Base-by-base conservation (phyloP, 2,113 vertebrate species). In the Saccopteryx leptura region DNA sequence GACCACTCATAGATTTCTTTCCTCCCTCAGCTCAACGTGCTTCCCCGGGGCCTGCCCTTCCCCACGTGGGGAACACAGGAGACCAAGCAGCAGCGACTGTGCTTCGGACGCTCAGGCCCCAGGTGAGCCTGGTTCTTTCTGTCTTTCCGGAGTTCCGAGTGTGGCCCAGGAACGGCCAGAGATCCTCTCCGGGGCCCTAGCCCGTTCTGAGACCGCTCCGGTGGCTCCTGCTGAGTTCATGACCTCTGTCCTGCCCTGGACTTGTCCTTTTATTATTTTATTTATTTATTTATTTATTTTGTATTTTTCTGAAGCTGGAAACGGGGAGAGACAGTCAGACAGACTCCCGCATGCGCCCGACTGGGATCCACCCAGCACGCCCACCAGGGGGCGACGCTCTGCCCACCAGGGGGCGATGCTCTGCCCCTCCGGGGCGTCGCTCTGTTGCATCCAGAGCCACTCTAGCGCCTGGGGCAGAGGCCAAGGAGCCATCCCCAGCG, bases 1-100 rank as follows among this genome's bases (percentile, higher is more conserved):
- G 10, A 65, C 54, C 65, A 69, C 86, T 96, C 69, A 94, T 5
- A 48, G 71, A 84, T 94, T 82, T 71, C 69, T 89, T 93, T 89
- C 56, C 56, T 85, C 52, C 58, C 56, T 81, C 93, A 92, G 86
- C 66, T 93, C 93, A 31, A 4, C 21, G 31, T 71, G 26, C 31
- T 76, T 84, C 79, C 48, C 15, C 2, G 1, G 86, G 52, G 60
- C 93, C 93, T 39, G 28, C 54, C 66, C 61, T 50, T 95, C n/a
- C 66, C n/a, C 54, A 61, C 4, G 60, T 19, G 6, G 78, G 60
- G 26, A 69, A 23, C 5, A 48, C 63, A 69, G 82, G 93, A 90
- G 58, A 72, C 31, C 80, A 87, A 26, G 76, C 17, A 46, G 65
- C 0, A 0, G 48, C 85, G 33, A 7, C 88, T 50, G 69, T 75